These are phyloP conservation scores for Lepilemur ruficaudatus DNA, from an alignment of 2,797 vertebrate species.

Conservation along the genomic window DNA sequence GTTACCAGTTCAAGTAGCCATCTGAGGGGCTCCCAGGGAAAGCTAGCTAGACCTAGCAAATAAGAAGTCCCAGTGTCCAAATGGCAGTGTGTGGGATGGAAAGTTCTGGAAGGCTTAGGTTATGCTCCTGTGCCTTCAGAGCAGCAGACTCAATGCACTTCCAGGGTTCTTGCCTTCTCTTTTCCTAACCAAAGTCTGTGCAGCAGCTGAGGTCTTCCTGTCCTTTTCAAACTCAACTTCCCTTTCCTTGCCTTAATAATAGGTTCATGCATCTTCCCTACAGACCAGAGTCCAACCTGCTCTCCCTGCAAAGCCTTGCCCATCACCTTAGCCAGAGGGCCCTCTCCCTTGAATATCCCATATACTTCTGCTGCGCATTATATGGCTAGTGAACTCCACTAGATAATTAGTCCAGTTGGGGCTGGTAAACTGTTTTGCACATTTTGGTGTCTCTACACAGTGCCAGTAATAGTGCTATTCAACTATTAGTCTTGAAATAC, in stretches of 20 bases:
- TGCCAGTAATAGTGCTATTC: neutral
- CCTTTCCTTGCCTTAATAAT: neutral
- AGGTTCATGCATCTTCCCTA: neutral
- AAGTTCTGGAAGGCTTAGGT: neutral
- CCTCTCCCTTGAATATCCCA: neutral
- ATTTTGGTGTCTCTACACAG: neutral
- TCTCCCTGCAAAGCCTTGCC: neutral
- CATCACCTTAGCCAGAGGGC: neutral
- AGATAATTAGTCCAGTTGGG: neutral
- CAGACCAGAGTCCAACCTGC: neutral
- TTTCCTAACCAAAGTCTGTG: neutral
- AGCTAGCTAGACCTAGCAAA: neutral
- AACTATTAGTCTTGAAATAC: neutral
- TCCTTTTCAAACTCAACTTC: neutral
- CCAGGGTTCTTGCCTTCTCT: neutral
- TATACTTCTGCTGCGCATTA: neutral
- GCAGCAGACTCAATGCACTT: accelerated
- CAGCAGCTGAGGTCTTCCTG: neutral
- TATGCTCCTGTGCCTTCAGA: neutral
- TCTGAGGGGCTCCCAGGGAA: neutral
- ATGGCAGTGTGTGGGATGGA: no score
- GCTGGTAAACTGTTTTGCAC: neutral
- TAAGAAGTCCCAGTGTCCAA: neutral
- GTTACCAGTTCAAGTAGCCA: neutral
- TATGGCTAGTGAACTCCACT: neutral